Evolutionary conservation across 2,888 invertebrate genomes (phyloP).

Genomic region (Phyto melanocephala): DNA sequence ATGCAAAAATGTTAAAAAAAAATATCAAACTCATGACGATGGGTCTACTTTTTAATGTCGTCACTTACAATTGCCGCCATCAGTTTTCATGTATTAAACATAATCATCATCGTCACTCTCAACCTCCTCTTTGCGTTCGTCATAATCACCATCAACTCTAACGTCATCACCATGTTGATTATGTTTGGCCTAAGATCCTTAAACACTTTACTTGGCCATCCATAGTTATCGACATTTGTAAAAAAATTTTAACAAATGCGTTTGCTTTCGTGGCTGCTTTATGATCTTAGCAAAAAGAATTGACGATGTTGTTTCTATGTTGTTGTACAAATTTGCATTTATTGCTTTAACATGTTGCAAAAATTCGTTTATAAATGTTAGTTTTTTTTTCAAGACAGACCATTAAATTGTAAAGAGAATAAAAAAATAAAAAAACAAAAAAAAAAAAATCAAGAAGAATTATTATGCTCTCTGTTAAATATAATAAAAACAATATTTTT

Average conservation of each 20-base stretch:
- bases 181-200: conserved; percentile 40
- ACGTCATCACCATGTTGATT: conserved; percentile 36
- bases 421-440: neutral
- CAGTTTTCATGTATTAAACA: conserved; percentile 46
- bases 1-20: neutral
- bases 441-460: too few relatives aligned
- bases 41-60: conserved; percentile 61
- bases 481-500: conserved; percentile 72
- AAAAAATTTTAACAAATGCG: conserved; percentile 48
- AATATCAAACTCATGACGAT: conserved; percentile 46
- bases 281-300: conserved; percentile 41
- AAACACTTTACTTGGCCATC: conserved; percentile 41
- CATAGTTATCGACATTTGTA: conserved; percentile 54
- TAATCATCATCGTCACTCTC: conserved; percentile 20
- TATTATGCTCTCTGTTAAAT: conserved; percentile 75
- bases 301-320: conserved; percentile 56
- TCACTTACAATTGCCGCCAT: conserved; percentile 61
- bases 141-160: conserved; percentile 10
- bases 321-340: conserved; percentile 65
- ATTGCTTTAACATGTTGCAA: conserved; percentile 59
- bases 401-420: conserved; percentile 48
- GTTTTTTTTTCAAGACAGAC: conserved; percentile 44
- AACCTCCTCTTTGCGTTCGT: neutral
- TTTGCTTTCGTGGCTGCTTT: conserved; percentile 49
- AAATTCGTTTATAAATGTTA: conserved; percentile 49